Percentiles rank a stretch among this genome's conserved stretches.
Evolutionary conservation across 2,113 vertebrate species (phyloP).

Genomic region (Bagarius yarrelli): DNA sequence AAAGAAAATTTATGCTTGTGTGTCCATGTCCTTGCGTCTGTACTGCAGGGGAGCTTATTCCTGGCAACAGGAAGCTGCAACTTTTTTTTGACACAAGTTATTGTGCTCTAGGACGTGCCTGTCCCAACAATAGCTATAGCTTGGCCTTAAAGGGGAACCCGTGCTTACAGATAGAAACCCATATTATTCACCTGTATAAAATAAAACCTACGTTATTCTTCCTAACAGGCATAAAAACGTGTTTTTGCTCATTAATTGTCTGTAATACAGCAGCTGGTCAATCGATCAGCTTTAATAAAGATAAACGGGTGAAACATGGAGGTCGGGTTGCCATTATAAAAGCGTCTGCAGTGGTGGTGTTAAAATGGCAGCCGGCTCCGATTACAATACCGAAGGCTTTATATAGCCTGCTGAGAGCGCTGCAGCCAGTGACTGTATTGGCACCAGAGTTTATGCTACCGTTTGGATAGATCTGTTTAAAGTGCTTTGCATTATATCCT

Average conservation of each 20-base stretch:
- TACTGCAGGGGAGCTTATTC: neutral
- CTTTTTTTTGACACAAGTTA: slow-evolving; percentile 15
- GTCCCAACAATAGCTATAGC: slow-evolving; percentile 27
- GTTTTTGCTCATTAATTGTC: too few relatives aligned
- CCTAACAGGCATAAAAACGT: too few relatives aligned
- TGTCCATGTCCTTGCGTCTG: neutral
- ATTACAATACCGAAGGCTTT: slow-evolving; percentile 39
- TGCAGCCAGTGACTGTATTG: slow-evolving; percentile 1
- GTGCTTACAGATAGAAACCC: too few relatives aligned
- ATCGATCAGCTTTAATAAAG: neutral
- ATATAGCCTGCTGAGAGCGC: slow-evolving; percentile 20
- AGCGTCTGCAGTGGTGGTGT: slow-evolving; percentile 3
- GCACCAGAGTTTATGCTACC: neutral
- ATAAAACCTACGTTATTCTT: too few relatives aligned
- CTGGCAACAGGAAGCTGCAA: neutral
- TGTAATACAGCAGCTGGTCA: neutral
- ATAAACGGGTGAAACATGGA: slow-evolving; percentile 27
- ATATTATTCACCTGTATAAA: too few relatives aligned
- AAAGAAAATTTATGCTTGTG: neutral
- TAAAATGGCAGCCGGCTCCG: slow-evolving; percentile 34
- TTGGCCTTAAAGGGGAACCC: neutral
- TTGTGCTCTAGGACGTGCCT: neutral
- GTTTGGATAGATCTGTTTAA: neutral
- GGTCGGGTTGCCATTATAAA: slow-evolving; percentile 27
- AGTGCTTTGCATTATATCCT: neutral